Evolutionary conservation across 2,113 vertebrate species (phyloP).

Genomic region (Lophius piscatorius): DNA sequence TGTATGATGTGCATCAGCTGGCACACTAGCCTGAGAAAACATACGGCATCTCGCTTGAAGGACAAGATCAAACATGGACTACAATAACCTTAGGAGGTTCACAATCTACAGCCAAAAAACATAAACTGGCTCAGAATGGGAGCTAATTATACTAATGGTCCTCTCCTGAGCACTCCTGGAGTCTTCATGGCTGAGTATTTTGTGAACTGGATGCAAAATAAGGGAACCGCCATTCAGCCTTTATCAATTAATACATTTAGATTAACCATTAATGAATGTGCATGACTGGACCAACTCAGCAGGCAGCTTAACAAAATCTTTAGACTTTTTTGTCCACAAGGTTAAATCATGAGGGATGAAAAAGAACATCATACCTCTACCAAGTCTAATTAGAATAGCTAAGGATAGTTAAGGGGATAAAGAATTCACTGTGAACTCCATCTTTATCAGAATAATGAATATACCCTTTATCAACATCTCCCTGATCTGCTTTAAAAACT

Average conservation of each 20-base stretch:
- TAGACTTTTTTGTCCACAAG: not conserved
- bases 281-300: not conserved
- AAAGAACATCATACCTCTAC: not conserved
- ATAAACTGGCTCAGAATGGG: slow-evolving; percentile 4
- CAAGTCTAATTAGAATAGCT: not conserved
- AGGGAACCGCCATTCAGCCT: slow-evolving; percentile 5
- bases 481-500: not conserved
- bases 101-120: slow-evolving; percentile 6
- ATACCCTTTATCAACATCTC: no score
- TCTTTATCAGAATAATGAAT: slow-evolving; percentile 12
- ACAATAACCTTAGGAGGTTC: slow-evolving; percentile 1
- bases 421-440: not conserved
- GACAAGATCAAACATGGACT: slow-evolving; percentile 24
- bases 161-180: slow-evolving; percentile 8
- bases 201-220: not conserved
- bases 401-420: not conserved
- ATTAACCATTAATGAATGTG: not conserved
- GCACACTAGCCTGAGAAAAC: slow-evolving; percentile 32
- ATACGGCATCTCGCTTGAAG: slow-evolving; percentile 9
- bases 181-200: not conserved
- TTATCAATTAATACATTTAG: not conserved
- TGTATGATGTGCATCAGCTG: slow-evolving; percentile 32
- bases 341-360: not conserved
- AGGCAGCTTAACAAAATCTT: not conserved
- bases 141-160: slow-evolving; percentile 43